Evolutionary conservation across 2,113 vertebrate genomes (phyloP).

Genomic region (Tragulus kanchil): DNA sequence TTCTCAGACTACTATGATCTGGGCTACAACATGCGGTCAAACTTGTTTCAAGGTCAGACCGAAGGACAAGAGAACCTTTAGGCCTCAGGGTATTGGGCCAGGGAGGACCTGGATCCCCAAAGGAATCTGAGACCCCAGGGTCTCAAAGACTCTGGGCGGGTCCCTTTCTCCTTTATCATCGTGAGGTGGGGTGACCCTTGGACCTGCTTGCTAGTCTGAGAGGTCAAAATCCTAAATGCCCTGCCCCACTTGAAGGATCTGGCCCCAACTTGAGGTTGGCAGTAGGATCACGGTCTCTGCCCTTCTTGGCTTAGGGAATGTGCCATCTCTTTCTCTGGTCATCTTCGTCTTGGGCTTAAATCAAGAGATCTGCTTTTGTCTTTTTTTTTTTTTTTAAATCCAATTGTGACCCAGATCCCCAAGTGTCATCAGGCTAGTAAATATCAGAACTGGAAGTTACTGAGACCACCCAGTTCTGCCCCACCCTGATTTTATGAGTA

Average conservation of each 20-base stretch:
- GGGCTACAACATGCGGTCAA: slow-evolving; percentile 84
- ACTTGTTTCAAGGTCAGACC: slow-evolving; percentile 87
- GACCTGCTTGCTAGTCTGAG: too few relatives aligned
- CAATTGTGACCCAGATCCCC: neutral
- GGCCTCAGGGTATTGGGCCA: neutral
- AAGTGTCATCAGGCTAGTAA: neutral
- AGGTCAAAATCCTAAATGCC: neutral
- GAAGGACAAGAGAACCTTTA: neutral
- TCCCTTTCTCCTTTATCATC: neutral
- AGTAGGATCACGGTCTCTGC: accelerated
- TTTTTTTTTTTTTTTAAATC: neutral
- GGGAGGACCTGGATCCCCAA: neutral
- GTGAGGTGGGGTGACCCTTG: neutral
- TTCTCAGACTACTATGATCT: slow-evolving; percentile 84
- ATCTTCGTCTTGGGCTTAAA: neutral
- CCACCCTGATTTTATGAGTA: neutral
- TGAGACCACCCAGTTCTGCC: neutral
- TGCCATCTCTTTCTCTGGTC: neutral
- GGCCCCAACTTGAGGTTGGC: neutral
- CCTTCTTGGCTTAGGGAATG: neutral
- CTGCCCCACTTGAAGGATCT: neutral
- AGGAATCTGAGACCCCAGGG: neutral
- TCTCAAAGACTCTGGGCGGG: too few relatives aligned
- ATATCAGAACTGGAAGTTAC: neutral
- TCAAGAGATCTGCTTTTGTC: neutral